Evolutionary conservation across 2,113 vertebrate species (phyloP).

Genomic region (Odontophorus gujanensis): DNA sequence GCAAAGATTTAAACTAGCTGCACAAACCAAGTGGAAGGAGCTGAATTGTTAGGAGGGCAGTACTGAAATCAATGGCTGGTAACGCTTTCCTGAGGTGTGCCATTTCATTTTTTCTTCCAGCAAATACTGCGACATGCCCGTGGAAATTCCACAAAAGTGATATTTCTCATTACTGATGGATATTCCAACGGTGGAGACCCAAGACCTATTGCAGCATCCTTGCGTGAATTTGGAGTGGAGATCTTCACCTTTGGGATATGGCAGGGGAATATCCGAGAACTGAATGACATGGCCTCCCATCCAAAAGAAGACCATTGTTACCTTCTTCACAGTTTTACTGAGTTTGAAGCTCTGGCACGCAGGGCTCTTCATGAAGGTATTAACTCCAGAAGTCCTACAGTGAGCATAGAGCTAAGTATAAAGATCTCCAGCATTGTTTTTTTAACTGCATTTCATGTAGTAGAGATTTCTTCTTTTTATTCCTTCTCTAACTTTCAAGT

Average conservation of each 20-base stretch:
- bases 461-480: neutral
- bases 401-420: neutral
- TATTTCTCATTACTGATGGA: conserved; percentile 98
- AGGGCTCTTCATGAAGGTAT: conserved; percentile 95
- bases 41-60: neutral
- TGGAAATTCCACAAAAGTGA: conserved; percentile 89
- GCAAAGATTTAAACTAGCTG: neutral
- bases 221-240: conserved; percentile 91
- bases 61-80: neutral
- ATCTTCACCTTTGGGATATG: conserved; percentile 98
- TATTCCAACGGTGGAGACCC: conserved; percentile 98
- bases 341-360: conserved; percentile 96
- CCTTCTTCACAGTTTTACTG: conserved; percentile 93
- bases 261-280: conserved; percentile 96
- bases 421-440: neutral
- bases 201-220: conserved; percentile 88
- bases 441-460: neutral
- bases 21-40: neutral
- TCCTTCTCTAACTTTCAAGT: neutral
- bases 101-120: conserved; percentile 74
- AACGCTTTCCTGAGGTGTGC: neutral
- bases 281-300: conserved; percentile 95
- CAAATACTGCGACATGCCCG: conserved; percentile 94
- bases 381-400: neutral
- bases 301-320: conserved; percentile 98